A percentile compares a stretch with the other conserved stretches of the same genome.
Evolutionary conservation across 2,113 vertebrate genomes (phyloP).

Genomic region (Sphyrna mokarran): DNA sequence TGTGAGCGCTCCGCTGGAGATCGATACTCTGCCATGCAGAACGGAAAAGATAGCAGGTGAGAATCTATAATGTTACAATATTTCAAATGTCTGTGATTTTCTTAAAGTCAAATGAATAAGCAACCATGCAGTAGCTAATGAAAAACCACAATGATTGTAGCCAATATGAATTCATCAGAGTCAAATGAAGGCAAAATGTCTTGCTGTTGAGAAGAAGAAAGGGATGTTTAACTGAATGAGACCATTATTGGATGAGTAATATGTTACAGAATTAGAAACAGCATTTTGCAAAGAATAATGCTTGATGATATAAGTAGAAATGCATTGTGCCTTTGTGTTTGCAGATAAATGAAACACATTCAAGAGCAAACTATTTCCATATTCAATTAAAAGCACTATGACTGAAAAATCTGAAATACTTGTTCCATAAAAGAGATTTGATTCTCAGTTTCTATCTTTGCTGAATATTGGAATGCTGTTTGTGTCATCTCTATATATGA

Average conservation of each 20-base stretch:
- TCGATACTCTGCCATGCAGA: conserved; percentile 79
- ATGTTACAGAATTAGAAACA: neutral
- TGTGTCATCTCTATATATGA: neutral
- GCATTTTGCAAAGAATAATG: neutral
- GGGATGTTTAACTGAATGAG: neutral
- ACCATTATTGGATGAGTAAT: neutral
- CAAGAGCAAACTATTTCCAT: neutral
- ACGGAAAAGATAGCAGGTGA: conserved; percentile 96
- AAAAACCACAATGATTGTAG: neutral
- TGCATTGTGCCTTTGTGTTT: neutral
- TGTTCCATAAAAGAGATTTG: neutral
- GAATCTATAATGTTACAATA: neutral
- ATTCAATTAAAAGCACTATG: neutral
- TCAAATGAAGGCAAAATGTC: neutral
- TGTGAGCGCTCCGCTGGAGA: conserved; percentile 84
- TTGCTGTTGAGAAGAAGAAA: neutral
- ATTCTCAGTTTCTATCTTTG: neutral
- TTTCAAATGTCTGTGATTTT: neutral
- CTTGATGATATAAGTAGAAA: neutral
- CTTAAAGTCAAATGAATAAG: neutral
- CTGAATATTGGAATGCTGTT: neutral
- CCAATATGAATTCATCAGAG: neutral
- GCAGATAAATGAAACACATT: neutral
- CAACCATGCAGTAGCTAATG: neutral
- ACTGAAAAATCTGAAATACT: neutral